These are phyloP conservation scores for Epirrita christyi DNA, from an alignment of 2,888 invertebrate genomes.

Conservation along the genomic window DNA sequence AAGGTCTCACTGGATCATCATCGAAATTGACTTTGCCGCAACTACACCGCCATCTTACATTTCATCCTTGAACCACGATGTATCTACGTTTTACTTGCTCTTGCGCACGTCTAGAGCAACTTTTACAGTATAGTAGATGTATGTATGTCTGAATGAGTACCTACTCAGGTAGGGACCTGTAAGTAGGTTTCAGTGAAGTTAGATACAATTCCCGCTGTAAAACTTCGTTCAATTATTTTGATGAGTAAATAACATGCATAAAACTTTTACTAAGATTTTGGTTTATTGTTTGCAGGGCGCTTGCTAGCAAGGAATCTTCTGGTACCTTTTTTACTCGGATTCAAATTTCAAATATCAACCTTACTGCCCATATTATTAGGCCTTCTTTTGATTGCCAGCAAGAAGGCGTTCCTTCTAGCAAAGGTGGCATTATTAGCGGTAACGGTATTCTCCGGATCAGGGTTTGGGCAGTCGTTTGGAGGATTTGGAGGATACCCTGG, in stretches of 20 bases:
- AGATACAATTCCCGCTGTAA: background rate
- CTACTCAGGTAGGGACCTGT: too few relatives aligned
- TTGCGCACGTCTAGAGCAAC: conserved; percentile 1
- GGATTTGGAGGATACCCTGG: conserved; percentile 48
- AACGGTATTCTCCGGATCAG: conserved; percentile 86
- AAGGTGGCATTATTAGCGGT: conserved; percentile 90
- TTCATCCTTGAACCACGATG: conserved; percentile 14
- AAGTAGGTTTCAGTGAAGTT: background rate
- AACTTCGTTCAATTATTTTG: background rate
- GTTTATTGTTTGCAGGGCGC: conserved; percentile 85
- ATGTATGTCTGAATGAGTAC: background rate
- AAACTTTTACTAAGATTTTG: too few relatives aligned
- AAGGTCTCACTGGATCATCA: conserved; percentile 26
- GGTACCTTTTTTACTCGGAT: conserved; percentile 91
- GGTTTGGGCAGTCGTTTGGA: conserved; percentile 68
- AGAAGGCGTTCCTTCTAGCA: conserved; percentile 90
- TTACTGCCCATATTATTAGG: conserved; percentile 90
- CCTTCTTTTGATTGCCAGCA: conserved; percentile 88
- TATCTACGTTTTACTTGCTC: background rate
- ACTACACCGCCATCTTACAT: conserved; percentile 51
- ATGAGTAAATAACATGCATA: background rate
- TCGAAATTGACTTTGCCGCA: conserved; percentile 53
- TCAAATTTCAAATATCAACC: conserved; percentile 91
- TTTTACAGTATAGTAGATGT: background rate
- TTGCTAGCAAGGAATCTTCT: conserved; percentile 89